Evolutionary conservation across 2,797 vertebrate species (phyloP).

Genomic region (Mus spretus): DNA sequence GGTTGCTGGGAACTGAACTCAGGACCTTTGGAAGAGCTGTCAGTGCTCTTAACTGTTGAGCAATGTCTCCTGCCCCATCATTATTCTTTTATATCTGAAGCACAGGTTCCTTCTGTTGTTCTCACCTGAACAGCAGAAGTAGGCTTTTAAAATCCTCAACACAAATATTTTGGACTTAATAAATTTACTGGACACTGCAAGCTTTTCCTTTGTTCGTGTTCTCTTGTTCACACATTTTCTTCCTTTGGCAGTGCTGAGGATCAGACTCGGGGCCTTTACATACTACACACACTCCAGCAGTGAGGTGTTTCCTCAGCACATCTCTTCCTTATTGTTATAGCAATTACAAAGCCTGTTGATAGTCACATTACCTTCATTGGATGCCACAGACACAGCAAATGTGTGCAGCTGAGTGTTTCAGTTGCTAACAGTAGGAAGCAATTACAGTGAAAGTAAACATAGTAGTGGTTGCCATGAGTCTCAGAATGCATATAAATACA

Average conservation of each 20-base stretch:
- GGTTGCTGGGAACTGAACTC: no score
- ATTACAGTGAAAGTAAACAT: conserved; percentile 7
- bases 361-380: not conserved
- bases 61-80: no score
- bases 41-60: no score
- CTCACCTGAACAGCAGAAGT: not conserved
- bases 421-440: conserved; percentile 21
- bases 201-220: conserved; percentile 11
- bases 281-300: not conserved
- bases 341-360: not conserved
- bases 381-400: not conserved
- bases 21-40: no score
- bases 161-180: conserved; percentile 37
- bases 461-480: not conserved
- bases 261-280: not conserved
- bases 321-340: not conserved
- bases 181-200: not conserved
- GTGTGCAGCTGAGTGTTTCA: not conserved
- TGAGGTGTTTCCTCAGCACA: not conserved
- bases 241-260: not conserved
- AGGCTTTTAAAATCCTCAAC: not conserved
- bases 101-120: not conserved
- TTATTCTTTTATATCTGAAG: not conserved
- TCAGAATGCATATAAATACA: not conserved
- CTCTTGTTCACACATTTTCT: not conserved